Evolutionary conservation across 2,888 invertebrate species (phyloP), one percentile per base, ranked within the genome.

Genomic region (Dasypolia templi): DNA sequence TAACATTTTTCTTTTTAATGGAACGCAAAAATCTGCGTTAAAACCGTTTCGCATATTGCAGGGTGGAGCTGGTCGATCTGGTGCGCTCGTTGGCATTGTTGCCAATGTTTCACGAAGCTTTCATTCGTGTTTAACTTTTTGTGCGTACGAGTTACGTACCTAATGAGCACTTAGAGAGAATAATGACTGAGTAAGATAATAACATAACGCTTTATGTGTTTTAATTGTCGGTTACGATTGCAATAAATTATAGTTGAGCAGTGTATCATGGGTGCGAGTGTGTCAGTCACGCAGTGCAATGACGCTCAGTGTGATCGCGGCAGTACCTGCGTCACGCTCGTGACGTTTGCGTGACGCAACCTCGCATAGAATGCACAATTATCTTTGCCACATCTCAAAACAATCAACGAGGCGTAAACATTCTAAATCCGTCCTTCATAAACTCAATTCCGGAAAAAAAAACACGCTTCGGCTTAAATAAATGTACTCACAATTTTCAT

Each of bases 1-100:
- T 87, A 89, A 86, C 90, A 91, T 92, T 90, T 93, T 90, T 93
- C 89, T 92, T 92, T 89, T 89, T 88, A 92, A 92, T 91, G 88
- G 88, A 89, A 89, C 91, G 88, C 87, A 86, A 87, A 89, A 86
- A 86, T 88, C 82, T 84, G 78, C 87, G 87, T 86, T 87, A 81
- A 84, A 89, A 88, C 88, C 89, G 88, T 92, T 91, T 88, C 84
- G 81, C 82, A 87, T 88, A 84, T 79, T 86, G 81, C 83, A 83
- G 64, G 44, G 79, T 87, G 72, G 79, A 81, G 70, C 78, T 77
- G 77, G 77, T 75, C 82, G 77, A 84, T 75, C 63, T 77, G 76
- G 58, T 77, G 61, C 65, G 84, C 83, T 77, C 75, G 82, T 83
- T 83, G 58, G 81, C 86, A 87, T 83, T 82, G 82, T 83, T 89